phyloP scores from a whole-genome alignment of 2,797 vertebrate species.

The Uromys caudimaculatus region DNA sequence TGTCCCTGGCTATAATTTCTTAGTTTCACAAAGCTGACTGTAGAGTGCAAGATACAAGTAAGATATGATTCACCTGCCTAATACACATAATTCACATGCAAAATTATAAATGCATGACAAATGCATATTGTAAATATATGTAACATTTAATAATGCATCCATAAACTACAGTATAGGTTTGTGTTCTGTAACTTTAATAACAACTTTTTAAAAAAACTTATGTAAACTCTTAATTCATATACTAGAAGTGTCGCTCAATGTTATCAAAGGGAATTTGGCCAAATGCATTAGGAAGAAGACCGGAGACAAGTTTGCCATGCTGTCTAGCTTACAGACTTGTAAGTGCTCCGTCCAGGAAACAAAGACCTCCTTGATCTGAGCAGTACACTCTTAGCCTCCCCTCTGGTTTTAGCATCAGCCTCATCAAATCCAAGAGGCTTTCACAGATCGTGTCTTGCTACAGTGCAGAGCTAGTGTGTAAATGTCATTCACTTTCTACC shows the following conservation, averaged over 20 bases:
- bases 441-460: neutral
- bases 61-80: neutral
- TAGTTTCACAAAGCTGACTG: neutral
- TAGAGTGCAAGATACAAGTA: neutral
- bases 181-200: neutral
- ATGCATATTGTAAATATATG: neutral
- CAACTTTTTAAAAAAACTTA: neutral
- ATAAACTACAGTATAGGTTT: neutral
- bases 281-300: neutral
- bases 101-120: neutral
- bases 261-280: neutral
- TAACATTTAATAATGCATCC: neutral
- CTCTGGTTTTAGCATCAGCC: neutral
- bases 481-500: neutral
- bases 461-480: neutral
- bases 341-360: neutral
- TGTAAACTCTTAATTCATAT: neutral
- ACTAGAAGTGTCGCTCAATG: neutral
- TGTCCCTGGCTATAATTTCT: neutral
- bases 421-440: neutral
- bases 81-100: neutral
- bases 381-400: neutral
- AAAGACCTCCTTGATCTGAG: neutral
- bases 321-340: neutral
- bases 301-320: neutral